These are phyloP conservation scores for Poicephalus meyeri DNA, from an alignment of 2,113 vertebrate species.

Conservation along the genomic window DNA sequence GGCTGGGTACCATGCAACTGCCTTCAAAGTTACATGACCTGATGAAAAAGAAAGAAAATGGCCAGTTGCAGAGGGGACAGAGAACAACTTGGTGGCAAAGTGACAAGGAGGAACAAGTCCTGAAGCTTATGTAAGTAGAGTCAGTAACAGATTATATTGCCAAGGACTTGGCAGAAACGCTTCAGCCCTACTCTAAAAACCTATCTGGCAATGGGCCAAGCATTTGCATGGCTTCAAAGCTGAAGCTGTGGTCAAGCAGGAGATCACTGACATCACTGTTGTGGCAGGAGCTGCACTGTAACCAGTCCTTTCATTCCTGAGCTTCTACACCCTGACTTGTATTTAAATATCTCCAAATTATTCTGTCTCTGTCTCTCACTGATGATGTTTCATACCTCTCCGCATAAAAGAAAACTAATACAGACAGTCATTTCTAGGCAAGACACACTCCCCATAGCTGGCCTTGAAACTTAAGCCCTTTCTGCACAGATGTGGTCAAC, in stretches of 20 bases:
- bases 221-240: background rate
- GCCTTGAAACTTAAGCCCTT: background rate
- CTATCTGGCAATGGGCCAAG: background rate
- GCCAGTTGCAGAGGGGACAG: background rate
- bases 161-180: background rate
- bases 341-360: background rate
- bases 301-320: background rate
- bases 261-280: background rate
- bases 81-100: background rate
- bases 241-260: background rate
- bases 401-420: background rate
- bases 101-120: background rate
- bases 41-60: background rate
- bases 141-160: background rate
- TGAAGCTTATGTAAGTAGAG: background rate
- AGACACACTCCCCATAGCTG: background rate
- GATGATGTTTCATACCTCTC: background rate
- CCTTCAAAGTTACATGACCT: background rate
- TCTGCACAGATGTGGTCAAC: background rate
- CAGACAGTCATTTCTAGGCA: background rate
- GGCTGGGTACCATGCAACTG: background rate
- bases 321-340: background rate
- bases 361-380: background rate
- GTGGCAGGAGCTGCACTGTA: background rate
- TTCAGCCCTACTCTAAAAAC: background rate